Conservation (phyloP, 2,113 vertebrate genomes). For the Rhineura floridana region DNA sequence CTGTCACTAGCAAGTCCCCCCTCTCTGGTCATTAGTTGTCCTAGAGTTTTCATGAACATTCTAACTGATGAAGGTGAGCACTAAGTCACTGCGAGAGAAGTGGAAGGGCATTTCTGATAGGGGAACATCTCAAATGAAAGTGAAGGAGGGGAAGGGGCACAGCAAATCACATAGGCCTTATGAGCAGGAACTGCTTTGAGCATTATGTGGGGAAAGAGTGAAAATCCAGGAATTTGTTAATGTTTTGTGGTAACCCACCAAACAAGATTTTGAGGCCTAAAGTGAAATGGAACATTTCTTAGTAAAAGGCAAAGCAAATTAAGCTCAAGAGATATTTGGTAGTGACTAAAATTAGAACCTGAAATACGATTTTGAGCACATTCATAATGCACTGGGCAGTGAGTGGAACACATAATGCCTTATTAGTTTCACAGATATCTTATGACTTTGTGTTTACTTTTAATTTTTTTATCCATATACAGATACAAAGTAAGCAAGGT, state of each 20-base stretch:
- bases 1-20: too few relatives aligned
- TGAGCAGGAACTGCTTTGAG: neutral
- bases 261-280: neutral
- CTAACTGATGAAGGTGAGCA: neutral
- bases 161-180: neutral
- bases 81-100: neutral
- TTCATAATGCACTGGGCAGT: conserved; percentile 32
- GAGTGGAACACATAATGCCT: conserved; percentile 24
- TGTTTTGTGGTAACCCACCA: neutral
- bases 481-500: neutral
- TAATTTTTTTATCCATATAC: conserved; percentile 34
- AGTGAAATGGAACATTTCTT: conserved; percentile 39
- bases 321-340: conserved; percentile 39
- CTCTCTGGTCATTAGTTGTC: neutral
- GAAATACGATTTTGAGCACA: conserved; percentile 54
- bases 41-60: neutral
- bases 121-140: neutral
- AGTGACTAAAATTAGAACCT: conserved; percentile 54
- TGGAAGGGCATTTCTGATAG: neutral
- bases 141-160: neutral
- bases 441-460: conserved; percentile 30
- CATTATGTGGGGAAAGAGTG: neutral
- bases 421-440: conserved; percentile 13
- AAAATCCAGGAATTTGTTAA: neutral
- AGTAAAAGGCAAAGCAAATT: conserved; percentile 49